Conservation (phyloP, 2,888 invertebrate genomes). For the Parochlus steinenii region DNA sequence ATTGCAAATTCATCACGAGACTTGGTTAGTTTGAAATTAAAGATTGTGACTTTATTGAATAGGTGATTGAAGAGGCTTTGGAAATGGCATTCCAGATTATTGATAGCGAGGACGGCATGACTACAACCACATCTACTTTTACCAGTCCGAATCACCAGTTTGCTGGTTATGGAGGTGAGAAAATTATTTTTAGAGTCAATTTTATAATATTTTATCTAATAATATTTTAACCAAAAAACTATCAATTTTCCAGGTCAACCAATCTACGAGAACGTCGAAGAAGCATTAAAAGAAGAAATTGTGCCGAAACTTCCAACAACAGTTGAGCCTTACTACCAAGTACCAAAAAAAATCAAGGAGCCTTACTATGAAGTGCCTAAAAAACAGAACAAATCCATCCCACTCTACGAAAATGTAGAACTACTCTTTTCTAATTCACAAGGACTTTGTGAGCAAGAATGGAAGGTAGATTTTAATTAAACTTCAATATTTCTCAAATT, state of each 20-base stretch:
- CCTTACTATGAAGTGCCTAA: conserved; percentile 30
- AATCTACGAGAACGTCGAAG: conserved; percentile 32
- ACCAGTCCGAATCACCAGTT: conserved; percentile 10
- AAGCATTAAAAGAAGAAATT: conserved; percentile 17
- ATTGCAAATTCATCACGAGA: too few species aligned
- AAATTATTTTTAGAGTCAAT: background rate
- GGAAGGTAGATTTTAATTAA: too few species aligned
- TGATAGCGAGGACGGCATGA: conserved; percentile 31
- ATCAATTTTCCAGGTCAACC: conserved; percentile 24
- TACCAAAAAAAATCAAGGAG: conserved; percentile 27
- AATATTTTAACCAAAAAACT: conserved; percentile 16
- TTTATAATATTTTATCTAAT: conserved; percentile 4
- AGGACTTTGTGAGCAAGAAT: too few species aligned
- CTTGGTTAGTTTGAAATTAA: too few species aligned
- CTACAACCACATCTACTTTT: too few species aligned
- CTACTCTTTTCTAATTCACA: conserved; percentile 25
- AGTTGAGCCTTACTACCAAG: conserved; percentile 28
- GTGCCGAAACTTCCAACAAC: conserved; percentile 17
- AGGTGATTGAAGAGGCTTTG: conserved; percentile 47
- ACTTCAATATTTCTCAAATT: too few species aligned
- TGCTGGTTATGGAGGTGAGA: background rate
- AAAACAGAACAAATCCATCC: conserved; percentile 30
- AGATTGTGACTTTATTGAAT: conserved; percentile 20
- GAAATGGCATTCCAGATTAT: conserved; percentile 45
- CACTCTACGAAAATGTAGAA: conserved; percentile 44